A percentile compares a stretch with the other conserved stretches of the same genome.
These are phyloP conservation scores for Nipponia nippon DNA, from an alignment of 2,113 vertebrate species.

Conservation along the genomic window DNA sequence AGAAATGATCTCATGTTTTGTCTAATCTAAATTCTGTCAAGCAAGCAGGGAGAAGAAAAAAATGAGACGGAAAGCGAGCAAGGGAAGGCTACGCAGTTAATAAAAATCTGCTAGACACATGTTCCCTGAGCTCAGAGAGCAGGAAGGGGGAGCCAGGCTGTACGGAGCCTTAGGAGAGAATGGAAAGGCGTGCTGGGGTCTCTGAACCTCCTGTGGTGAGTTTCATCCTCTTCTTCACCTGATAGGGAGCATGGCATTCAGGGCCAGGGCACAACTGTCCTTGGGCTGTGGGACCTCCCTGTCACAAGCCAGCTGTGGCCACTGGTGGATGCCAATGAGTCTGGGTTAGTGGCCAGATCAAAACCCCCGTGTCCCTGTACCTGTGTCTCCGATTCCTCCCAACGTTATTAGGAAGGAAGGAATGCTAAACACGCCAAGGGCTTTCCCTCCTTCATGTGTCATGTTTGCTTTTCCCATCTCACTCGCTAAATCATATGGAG, in stretches of 20 bases:
- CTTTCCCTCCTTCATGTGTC: background rate
- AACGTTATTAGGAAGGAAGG: background rate
- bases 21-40: conserved; percentile 83
- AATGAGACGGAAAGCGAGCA: background rate
- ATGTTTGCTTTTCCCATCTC: background rate
- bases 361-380: background rate
- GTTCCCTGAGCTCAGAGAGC: conserved; percentile 67
- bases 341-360: background rate
- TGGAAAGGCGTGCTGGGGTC: background rate
- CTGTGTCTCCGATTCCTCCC: background rate
- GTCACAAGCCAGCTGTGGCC: background rate
- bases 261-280: background rate
- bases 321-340: background rate
- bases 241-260: background rate
- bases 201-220: background rate
- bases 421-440: background rate
- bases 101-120: conserved; percentile 81
- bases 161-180: background rate
- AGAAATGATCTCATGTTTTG: conserved; percentile 80
- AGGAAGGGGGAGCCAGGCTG: background rate
- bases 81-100: conserved; percentile 55
- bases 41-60: conserved; percentile 64
- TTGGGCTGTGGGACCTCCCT: background rate
- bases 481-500: background rate
- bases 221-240: background rate